phyloP scores from a whole-genome alignment of 2,113 vertebrate species.

The Etheostoma spectabile region DNA sequence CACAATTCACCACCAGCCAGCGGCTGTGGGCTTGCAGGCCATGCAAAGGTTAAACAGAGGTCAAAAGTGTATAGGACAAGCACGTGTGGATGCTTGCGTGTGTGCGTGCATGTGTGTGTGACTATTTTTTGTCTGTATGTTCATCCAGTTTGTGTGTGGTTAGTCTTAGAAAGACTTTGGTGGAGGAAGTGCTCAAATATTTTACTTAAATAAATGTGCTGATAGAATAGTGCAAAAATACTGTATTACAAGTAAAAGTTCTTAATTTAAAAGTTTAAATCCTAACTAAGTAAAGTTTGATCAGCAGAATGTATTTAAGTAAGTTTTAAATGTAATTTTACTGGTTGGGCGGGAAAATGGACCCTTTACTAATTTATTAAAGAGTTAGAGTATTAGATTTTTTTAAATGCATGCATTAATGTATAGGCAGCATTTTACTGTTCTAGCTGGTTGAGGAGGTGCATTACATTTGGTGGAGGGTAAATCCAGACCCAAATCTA shows the following conservation, averaged over 20 bases:
- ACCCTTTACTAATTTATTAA: no score
- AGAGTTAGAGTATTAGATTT: not conserved
- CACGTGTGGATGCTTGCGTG: not conserved
- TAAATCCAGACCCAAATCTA: no score
- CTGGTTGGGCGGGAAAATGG: not conserved
- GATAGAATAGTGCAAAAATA: not conserved
- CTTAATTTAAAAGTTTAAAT: not conserved
- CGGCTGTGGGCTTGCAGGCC: conserved; percentile 64
- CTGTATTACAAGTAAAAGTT: not conserved
- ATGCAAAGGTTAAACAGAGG: conserved; percentile 57
- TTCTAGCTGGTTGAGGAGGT: not conserved
- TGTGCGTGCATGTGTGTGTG: conserved; percentile 9
- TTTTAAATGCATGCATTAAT: not conserved
- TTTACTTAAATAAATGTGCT: not conserved
- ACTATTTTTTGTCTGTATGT: not conserved
- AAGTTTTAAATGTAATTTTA: not conserved
- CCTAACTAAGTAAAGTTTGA: not conserved
- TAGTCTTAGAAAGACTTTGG: not conserved
- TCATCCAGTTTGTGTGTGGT: not conserved
- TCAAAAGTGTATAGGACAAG: conserved; percentile 46
- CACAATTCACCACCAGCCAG: conserved; percentile 67
- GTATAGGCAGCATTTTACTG: not conserved
- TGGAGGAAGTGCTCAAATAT: not conserved
- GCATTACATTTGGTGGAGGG: no score
- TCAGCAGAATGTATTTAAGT: not conserved